These are phyloP conservation scores for Rhimphoctona megacephalus DNA, from an alignment of 2,888 invertebrate genomes.

Conservation along the genomic window DNA sequence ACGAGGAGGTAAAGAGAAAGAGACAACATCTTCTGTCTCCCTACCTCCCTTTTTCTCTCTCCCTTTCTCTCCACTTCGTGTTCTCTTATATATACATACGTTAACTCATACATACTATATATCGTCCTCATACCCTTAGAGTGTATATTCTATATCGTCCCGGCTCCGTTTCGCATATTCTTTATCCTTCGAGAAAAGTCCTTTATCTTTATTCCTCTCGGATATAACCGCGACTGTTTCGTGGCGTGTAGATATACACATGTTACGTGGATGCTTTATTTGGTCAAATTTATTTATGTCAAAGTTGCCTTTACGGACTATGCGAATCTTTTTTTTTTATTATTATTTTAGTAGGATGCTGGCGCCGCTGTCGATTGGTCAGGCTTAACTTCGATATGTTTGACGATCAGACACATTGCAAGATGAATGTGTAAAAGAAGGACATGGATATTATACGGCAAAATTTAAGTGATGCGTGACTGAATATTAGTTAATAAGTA, in stretches of 20 bases:
- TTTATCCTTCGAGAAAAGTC: conserved; percentile 48
- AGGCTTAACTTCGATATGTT: neutral
- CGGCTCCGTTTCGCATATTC: conserved; percentile 48
- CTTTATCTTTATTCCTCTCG: conserved; percentile 45
- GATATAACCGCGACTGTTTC: conserved; percentile 72
- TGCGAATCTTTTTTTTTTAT: neutral
- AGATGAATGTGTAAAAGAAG: neutral
- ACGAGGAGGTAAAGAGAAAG: conserved; percentile 38
- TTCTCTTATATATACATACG: conserved; percentile 20
- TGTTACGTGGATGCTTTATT: conserved; percentile 18
- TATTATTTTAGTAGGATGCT: neutral
- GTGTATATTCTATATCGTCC: conserved; percentile 15
- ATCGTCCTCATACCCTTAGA: neutral
- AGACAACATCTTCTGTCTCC: conserved; percentile 67
- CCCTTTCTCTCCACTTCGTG: conserved; percentile 58
- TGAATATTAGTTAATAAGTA: neutral
- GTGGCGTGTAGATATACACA: conserved; percentile 71
- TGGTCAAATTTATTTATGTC: neutral
- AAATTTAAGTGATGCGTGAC: neutral
- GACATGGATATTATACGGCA: neutral
- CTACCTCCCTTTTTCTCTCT: conserved; percentile 69
- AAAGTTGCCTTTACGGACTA: neutral
- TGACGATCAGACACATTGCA: neutral
- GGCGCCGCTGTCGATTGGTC: conserved; percentile 3
- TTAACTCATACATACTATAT: conserved; percentile 34